These are phyloP conservation scores for Alces alces DNA, from an alignment of 2,113 vertebrate species.

Conservation along the genomic window DNA sequence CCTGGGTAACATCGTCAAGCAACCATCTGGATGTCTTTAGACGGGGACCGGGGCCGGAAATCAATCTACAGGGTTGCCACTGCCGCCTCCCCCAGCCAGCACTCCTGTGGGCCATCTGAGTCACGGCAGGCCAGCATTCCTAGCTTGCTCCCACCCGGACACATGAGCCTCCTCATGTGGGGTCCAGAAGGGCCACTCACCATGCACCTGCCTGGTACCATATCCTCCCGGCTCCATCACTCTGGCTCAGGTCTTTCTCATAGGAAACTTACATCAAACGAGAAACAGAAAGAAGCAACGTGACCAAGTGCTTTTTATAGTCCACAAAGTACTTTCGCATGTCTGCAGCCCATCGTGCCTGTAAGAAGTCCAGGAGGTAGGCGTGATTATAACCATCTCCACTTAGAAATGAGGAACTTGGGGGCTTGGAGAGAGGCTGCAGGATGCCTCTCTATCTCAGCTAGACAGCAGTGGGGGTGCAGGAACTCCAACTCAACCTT, in stretches of 20 bases:
- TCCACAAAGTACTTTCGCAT: not conserved
- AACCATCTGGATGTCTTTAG: conserved; percentile 63
- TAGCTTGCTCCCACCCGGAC: not conserved
- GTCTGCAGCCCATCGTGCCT: not conserved
- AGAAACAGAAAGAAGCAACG: not conserved
- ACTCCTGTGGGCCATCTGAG: not conserved
- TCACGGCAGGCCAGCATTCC: not conserved
- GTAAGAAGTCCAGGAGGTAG: not conserved
- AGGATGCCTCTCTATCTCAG: not conserved
- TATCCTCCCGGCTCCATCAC: fast-evolving
- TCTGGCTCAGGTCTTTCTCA: not conserved
- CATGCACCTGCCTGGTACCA: not conserved
- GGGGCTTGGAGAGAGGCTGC: not conserved
- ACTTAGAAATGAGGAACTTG: not conserved
- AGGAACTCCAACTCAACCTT: not conserved
- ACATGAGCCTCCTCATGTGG: not conserved
- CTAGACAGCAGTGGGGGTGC: fast-evolving
- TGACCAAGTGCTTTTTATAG: conserved; percentile 9
- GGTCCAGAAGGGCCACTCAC: not conserved
- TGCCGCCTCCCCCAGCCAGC: not conserved
- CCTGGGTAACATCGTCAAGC: conserved; percentile 54
- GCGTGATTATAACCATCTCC: not conserved
- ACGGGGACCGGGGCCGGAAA: conserved; percentile 36
- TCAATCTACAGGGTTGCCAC: not conserved
- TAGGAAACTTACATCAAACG: not conserved